phyloP scores from a whole-genome alignment of 2,113 vertebrate genomes.

The Procavia capensis region DNA sequence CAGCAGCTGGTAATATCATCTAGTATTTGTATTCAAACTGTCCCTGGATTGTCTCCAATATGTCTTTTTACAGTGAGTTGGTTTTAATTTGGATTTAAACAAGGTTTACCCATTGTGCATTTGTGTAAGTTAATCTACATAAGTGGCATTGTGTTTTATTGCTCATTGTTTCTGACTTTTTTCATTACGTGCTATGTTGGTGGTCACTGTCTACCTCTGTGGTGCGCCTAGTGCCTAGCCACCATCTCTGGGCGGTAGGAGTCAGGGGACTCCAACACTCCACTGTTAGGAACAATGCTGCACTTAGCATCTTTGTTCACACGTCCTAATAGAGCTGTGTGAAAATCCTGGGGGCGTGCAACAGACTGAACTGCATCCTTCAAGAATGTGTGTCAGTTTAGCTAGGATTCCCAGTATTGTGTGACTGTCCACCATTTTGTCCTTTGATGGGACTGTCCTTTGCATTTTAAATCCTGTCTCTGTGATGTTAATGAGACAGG shows the following conservation, averaged over 20 bases:
- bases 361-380: no score
- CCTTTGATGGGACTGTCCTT: no score
- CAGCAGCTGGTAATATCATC: neutral
- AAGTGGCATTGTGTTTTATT: neutral
- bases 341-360: neutral
- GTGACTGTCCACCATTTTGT: no score
- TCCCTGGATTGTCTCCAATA: constrained; percentile 16
- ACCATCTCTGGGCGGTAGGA: neutral
- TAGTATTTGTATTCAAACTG: neutral
- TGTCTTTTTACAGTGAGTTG: constrained; percentile 17
- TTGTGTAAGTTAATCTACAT: neutral
- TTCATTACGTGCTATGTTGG: neutral
- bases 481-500: no score
- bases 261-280: neutral
- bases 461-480: no score
- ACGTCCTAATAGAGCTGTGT: neutral
- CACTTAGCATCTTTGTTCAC: neutral
- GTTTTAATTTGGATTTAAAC: constrained; percentile 16
- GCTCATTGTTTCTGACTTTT: neutral
- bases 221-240: no score
- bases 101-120: neutral
- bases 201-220: neutral
- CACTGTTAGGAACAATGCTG: neutral
- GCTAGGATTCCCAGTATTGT: no score
- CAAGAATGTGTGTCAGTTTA: no score